These are phyloP conservation scores for Parnassius glacialis DNA, from an alignment of 2,888 invertebrate species.

Conservation along the genomic window DNA sequence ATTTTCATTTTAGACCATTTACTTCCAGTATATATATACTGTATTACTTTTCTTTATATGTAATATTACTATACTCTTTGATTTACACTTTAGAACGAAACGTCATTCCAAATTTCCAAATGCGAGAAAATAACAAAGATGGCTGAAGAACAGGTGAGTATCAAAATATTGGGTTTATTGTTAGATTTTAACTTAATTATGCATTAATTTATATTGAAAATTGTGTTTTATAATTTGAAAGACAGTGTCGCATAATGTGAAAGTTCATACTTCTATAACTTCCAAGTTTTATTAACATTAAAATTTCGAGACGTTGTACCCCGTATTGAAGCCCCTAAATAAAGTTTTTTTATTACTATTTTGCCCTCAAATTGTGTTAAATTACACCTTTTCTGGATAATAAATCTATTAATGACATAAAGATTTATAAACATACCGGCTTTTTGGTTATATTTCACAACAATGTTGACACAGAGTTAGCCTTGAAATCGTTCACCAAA, in stretches of 20 bases:
- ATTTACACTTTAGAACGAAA: slow-evolving; percentile 44
- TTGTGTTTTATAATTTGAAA: slow-evolving; percentile 3
- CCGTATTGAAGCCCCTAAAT: slow-evolving; percentile 9
- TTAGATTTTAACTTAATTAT: slow-evolving; percentile 58
- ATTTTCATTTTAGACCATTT: too few species aligned
- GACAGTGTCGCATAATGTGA: not conserved
- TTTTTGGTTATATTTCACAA: slow-evolving; percentile 59
- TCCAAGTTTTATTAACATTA: slow-evolving; percentile 5
- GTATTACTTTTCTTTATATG: too few species aligned
- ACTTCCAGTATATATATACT: too few species aligned
- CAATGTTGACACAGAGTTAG: slow-evolving; percentile 51
- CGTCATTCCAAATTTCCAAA: slow-evolving; percentile 72
- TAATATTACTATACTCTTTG: too few species aligned
- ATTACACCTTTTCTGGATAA: not conserved
- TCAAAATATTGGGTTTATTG: slow-evolving; percentile 69
- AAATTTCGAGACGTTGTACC: slow-evolving; percentile 16
- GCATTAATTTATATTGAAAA: slow-evolving; percentile 1
- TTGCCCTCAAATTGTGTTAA: slow-evolving; percentile 20
- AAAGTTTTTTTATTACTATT: slow-evolving; percentile 15
- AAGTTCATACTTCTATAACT: slow-evolving; percentile 3
- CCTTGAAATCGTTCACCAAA: slow-evolving; percentile 45
- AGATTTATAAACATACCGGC: slow-evolving; percentile 47
- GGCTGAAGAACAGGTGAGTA: slow-evolving; percentile 90
- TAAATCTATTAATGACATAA: not conserved
- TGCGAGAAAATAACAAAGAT: slow-evolving; percentile 83